Evolutionary conservation across 2,113 vertebrate genomes (phyloP), one percentile per base, ranked within the genome.

Genomic region (Beaufortia kweichowensis): DNA sequence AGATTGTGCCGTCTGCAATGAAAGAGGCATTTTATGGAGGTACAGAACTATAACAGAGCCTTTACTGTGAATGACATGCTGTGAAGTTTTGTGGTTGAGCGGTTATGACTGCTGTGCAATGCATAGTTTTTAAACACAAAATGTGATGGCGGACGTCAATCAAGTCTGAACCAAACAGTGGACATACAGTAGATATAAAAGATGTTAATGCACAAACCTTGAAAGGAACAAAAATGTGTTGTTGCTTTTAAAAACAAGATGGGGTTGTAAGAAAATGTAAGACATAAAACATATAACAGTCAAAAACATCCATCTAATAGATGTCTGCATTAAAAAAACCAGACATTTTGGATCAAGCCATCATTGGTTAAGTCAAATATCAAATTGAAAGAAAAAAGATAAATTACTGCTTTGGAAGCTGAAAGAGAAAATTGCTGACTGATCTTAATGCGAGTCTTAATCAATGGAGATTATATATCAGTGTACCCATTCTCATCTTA

Each of bases 81-180:
- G 43, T 17, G 21, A 48, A 61, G 57, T 56, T 61, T 61, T 73
- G 24, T 46, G 56, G 24, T 12, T 15, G 46, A 59, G 55, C 4
- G 15, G 53, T 59, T 35, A 24, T 28, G 41, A 60, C 15, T 73
- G 70, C 21, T 26, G 9, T 55, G 28, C 48, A 55, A 69, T 7
- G 12, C 67, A 53, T 17, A 7, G n/a, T 56, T 69, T 56, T 69
- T 29, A 69, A 55, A 69, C 67, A 55, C 65, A n/a, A n/a, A n/a
- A n/a, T n/a, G n/a, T n/a, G n/a, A n/a, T 39, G 35, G 2, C 35
- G 9, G 11, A 68, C 15, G 43, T 48, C 14, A 17, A 48, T 48
- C 4, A 48, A 17, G 15, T 17, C 17, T 48, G 35, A 39, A 39
- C 6, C 35, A 39, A 39, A 11, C 11, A 10, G 11, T 39, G 35